Conservation (phyloP, 1,140 invertebrate genomes). For the Planococcus citri region DNA sequence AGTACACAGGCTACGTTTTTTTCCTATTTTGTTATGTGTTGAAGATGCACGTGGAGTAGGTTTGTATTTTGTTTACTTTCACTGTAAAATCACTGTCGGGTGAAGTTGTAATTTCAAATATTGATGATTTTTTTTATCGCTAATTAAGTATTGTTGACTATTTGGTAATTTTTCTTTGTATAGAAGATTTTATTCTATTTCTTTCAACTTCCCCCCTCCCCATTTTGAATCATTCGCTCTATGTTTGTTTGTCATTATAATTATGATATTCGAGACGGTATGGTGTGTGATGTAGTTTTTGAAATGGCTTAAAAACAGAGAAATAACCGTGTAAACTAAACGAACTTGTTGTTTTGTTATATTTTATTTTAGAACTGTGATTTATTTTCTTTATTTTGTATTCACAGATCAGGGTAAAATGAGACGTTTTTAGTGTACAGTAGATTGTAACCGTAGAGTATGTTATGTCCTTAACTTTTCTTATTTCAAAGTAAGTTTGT, state of each 20-base stretch:
- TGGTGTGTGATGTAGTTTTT: too few species aligned
- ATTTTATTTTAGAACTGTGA: slow-evolving; percentile 15
- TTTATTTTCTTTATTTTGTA: neutral
- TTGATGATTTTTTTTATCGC: neutral
- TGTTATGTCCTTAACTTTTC: neutral
- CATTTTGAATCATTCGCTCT: too few species aligned
- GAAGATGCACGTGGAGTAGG: neutral
- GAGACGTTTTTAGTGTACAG: neutral
- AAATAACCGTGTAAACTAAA: neutral
- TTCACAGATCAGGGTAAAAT: slow-evolving; percentile 14
- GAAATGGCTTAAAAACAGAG: neutral
- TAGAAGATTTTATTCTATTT: neutral
- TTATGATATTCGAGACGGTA: too few species aligned
- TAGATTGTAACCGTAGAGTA: neutral
- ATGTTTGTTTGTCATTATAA: too few species aligned
- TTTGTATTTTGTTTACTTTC: neutral
- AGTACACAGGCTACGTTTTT: neutral
- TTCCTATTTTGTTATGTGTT: neutral
- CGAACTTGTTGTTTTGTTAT: neutral
- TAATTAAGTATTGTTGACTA: neutral
- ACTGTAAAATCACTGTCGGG: neutral
- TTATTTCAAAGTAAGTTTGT: slow-evolving; percentile 1
- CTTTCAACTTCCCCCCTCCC: neutral
- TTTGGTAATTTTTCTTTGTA: neutral
- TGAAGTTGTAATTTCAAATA: neutral